A percentile compares a stretch with the other conserved stretches of the same genome.
phyloP scores from a whole-genome alignment of 2,113 vertebrate species.

The Apodemus speciosus region DNA sequence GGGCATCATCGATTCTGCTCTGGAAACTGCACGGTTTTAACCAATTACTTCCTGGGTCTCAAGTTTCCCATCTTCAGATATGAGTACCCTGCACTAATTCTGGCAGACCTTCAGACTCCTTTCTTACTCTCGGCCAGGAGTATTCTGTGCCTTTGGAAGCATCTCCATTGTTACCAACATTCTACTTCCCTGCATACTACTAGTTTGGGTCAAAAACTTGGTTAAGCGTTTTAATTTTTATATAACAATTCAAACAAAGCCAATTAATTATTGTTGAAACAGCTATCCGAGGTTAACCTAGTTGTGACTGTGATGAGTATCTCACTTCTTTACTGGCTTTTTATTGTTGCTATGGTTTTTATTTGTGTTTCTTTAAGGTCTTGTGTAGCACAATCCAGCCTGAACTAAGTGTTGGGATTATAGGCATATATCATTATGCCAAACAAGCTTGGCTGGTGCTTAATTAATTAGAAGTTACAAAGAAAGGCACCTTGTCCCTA shows the following conservation, averaged over 20 bases:
- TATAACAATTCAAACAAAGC: not conserved
- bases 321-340: not conserved
- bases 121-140: not conserved
- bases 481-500: not conserved
- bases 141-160: not conserved
- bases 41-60: not conserved
- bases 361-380: not conserved
- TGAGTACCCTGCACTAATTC: not conserved
- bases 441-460: not conserved
- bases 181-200: not conserved
- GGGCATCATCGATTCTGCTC: not conserved
- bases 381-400: not conserved
- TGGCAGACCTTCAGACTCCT: not conserved
- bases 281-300: not conserved
- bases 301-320: not conserved
- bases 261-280: constrained; percentile 30
- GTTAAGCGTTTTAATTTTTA: not conserved
- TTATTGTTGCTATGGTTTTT: not conserved
- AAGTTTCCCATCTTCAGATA: constrained; percentile 15
- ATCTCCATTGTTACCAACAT: not conserved
- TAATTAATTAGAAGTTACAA: not conserved
- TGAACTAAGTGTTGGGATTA: not conserved
- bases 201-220: not conserved
- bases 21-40: constrained; percentile 16
- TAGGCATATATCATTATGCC: not conserved